These are phyloP conservation scores for Eolophus roseicapilla DNA, from an alignment of 2,113 vertebrate species.

Conservation along the genomic window DNA sequence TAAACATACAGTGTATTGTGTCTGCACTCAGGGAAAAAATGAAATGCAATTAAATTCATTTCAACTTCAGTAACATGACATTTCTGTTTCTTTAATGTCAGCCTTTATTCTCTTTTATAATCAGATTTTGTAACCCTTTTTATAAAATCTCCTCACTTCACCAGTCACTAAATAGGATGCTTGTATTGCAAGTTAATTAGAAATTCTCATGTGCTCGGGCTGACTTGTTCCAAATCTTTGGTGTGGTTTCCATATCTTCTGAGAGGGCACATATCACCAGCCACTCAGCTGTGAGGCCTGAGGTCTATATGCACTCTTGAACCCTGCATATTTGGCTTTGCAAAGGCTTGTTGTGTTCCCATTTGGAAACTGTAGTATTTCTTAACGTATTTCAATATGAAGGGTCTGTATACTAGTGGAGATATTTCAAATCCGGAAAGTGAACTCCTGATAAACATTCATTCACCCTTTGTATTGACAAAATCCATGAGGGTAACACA, in stretches of 20 bases:
- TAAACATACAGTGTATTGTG: conserved; percentile 22
- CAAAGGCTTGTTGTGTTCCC: background rate
- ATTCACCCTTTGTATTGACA: background rate
- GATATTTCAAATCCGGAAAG: background rate
- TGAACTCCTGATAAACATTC: background rate
- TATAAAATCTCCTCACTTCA: conserved; percentile 46
- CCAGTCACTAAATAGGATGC: conserved; percentile 30
- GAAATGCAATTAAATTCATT: conserved; percentile 58
- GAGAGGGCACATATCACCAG: accelerated
- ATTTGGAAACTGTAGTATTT: background rate
- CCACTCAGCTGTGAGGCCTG: background rate
- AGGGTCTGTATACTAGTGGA: background rate
- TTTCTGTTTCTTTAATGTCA: conserved; percentile 62
- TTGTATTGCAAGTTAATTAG: conserved; percentile 53
- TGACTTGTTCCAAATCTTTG: background rate
- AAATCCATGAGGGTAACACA: background rate
- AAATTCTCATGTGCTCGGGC: background rate
- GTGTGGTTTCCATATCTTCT: background rate
- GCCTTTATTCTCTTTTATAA: conserved; percentile 28
- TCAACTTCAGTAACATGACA: conserved; percentile 40
- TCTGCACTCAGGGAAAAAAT: conserved; percentile 12
- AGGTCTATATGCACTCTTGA: background rate
- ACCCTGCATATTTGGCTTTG: background rate
- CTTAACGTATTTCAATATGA: background rate
- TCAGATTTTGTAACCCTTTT: conserved; percentile 61